Evolutionary conservation across 2,888 invertebrate species (phyloP), one percentile per base, ranked within the genome.

Genomic region (Chalcosyrphus nemorum): DNA sequence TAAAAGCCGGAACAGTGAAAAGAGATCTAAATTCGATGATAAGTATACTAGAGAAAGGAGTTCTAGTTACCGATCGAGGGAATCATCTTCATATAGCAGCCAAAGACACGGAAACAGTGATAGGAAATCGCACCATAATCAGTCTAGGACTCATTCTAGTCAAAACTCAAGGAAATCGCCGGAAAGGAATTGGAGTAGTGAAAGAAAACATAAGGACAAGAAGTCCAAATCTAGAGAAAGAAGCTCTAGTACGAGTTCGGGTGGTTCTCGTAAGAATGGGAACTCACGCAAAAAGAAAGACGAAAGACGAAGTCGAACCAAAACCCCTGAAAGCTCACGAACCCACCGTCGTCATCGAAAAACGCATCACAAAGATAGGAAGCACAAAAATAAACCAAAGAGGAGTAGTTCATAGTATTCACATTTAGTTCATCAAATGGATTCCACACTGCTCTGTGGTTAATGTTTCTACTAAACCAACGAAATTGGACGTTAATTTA

Each of bases 321-420:
- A 27, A 2, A 65, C 57, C 7, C 35, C 63, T 11, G n/a, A n/a
- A 6, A 15, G 21, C 0, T 19, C 45, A 1, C 7, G 13, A 21
- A 65, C 52, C 4, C 13, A 13, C 3, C 38, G 21, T 11, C 11
- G 41, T 54, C 24, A 52, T 38, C 52, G 17, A 11, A 52, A 65
- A 17, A 61, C 32, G 7, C 24, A 38, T 7, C 61, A 17, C 7
- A 66, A 66, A 29, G 11, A 61, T 3, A 68, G 61, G n/a, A 75
- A 56, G 27, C 68, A 19, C 4, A 68, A 75, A 17, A 52, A 68
- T n/a, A 61, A 72, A 24, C 47, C 72, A 5, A 65, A 59, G 4
- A 54, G n/a, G 15, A 43, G 35, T 24, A 24, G 21, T 17, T 41
- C 47, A n/a, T 38, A 15, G 1, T 43, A 7, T 41, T 41, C n/a